A percentile compares a stretch with the other conserved stretches of the same genome.
Conservation (phyloP, 2,113 vertebrate species). For the Caranx melampygus region DNA sequence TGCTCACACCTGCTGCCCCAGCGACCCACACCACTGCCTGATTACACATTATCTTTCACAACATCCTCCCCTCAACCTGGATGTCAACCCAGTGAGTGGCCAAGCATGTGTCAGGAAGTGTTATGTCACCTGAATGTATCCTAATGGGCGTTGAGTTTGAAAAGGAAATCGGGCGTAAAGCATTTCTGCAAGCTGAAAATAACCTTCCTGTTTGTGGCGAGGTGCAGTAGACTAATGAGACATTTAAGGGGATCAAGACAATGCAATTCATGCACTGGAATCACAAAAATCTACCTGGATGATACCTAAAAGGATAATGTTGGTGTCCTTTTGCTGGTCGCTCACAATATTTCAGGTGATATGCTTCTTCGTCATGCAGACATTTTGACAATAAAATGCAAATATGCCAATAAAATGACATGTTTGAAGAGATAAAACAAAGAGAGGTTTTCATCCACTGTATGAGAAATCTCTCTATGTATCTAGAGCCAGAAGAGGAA, state of each 20-base stretch:
- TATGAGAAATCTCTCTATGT: background rate
- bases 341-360: background rate
- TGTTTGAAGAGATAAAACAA: background rate
- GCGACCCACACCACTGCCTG: constrained; percentile 42
- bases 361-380: background rate
- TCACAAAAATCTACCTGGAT: background rate
- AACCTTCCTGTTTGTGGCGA: constrained; percentile 8
- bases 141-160: constrained; percentile 44
- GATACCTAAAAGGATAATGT: background rate
- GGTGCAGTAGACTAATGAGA: background rate
- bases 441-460: background rate
- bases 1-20: constrained; percentile 73
- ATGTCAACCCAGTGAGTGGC: constrained; percentile 45
- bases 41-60: constrained; percentile 48
- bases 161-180: constrained; percentile 31
- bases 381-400: background rate
- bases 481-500: background rate
- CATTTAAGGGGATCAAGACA: background rate
- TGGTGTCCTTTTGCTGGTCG: background rate
- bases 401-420: background rate
- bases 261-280: background rate
- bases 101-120: constrained; percentile 57
- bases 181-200: constrained; percentile 42
- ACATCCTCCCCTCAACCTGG: constrained; percentile 29
- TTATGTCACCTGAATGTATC: constrained; percentile 39